Evolutionary conservation across 2,113 vertebrate species (phyloP).

Genomic region (Guaruba guarouba): DNA sequence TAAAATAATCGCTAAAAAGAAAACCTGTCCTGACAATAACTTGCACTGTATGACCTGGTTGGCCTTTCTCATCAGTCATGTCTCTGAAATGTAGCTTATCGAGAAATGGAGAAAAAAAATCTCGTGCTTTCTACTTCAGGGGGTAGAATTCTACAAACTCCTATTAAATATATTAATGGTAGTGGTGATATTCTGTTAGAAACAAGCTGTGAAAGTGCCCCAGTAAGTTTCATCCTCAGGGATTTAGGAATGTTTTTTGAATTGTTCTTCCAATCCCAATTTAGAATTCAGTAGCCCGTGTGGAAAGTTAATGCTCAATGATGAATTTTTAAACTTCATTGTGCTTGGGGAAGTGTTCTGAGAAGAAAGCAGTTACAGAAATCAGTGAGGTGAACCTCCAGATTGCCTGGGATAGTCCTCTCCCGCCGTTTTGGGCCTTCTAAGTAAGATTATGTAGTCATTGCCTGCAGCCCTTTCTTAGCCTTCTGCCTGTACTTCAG

Average conservation of each 20-base stretch:
- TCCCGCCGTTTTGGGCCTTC: not conserved
- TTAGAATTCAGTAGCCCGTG: not conserved
- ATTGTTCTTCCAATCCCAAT: not conserved
- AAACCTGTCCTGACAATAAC: not conserved
- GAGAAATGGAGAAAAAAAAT: not conserved
- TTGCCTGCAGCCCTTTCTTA: not conserved
- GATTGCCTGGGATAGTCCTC: not conserved
- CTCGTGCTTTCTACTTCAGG: not conserved
- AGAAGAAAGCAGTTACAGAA: not conserved
- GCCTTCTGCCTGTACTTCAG: not conserved
- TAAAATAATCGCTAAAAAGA: not conserved
- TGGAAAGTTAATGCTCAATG: not conserved
- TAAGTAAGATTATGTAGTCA: not conserved
- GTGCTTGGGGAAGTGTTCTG: not conserved
- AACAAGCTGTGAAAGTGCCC: not conserved
- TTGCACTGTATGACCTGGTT: not conserved
- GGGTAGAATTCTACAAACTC: not conserved
- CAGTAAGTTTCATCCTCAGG: not conserved
- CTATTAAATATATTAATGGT: not conserved
- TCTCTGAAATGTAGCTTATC: not conserved
- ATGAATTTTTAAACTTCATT: not conserved
- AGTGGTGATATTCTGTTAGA: not conserved
- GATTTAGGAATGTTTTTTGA: not conserved
- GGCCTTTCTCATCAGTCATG: not conserved
- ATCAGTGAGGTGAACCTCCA: not conserved